Percentiles rank a stretch among this genome's conserved stretches.
phyloP scores from a whole-genome alignment of 2,888 invertebrate species.

The Neuroscelio doddi region DNA sequence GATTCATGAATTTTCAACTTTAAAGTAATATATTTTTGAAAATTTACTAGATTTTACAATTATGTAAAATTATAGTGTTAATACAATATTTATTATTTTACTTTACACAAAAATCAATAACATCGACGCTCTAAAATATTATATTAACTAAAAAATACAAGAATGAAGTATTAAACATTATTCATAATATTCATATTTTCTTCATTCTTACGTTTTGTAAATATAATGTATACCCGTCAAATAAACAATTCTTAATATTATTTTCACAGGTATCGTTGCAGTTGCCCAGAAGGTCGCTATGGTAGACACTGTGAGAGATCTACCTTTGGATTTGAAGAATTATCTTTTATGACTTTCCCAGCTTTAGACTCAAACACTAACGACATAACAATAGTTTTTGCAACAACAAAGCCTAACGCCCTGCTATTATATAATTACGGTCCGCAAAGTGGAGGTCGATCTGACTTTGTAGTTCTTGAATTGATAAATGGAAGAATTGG shows the following conservation, averaged over 20 bases:
- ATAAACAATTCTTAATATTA: neutral
- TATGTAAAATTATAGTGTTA: too few species aligned
- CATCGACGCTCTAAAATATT: too few species aligned
- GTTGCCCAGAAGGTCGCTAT: slow-evolving; percentile 90
- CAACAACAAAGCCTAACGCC: slow-evolving; percentile 90
- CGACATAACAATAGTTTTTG: slow-evolving; percentile 91
- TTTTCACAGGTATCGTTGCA: slow-evolving; percentile 69
- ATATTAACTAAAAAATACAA: slow-evolving; percentile 3
- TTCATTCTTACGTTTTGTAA: too few species aligned
- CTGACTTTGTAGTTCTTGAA: slow-evolving; percentile 94
- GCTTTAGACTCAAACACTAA: slow-evolving; percentile 90
- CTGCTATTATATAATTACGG: slow-evolving; percentile 94
- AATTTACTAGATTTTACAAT: too few species aligned
- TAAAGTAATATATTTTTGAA: too few species aligned
- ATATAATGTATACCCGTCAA: too few species aligned
- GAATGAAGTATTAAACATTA: too few species aligned
- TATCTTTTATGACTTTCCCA: slow-evolving; percentile 92
- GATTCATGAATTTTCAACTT: too few species aligned
- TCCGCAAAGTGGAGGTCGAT: slow-evolving; percentile 88
- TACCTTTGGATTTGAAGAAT: slow-evolving; percentile 90
- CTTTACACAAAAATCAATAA: too few species aligned
- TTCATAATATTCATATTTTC: too few species aligned
- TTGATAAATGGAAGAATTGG: slow-evolving; percentile 86
- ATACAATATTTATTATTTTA: too few species aligned
- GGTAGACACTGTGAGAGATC: slow-evolving; percentile 93